A percentile compares a stretch with the other conserved stretches of the same genome.
Conservation (phyloP, 64 coral and sea anemone species). For the Dendronephthya gigantea region DNA sequence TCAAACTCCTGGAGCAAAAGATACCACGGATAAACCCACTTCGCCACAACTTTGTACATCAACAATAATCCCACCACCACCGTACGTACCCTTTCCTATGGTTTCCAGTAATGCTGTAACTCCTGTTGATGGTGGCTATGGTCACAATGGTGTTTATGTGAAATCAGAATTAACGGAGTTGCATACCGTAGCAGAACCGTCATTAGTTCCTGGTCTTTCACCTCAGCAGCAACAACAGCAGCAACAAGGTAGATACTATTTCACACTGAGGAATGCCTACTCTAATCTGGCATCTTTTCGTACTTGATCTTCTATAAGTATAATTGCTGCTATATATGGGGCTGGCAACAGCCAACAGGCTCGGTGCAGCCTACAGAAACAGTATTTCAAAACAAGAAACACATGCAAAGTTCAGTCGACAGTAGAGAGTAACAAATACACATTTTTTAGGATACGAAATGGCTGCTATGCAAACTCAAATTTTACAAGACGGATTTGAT, state of each 20-base stretch:
- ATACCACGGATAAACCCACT: neutral
- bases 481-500: neutral
- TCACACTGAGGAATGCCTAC: too few relatives aligned
- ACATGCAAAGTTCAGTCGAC: too few relatives aligned
- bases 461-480: neutral
- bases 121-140: neutral
- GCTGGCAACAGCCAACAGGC: too few relatives aligned
- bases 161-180: constrained; percentile 18
- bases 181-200: neutral
- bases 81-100: constrained; percentile 2
- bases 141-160: neutral
- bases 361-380: too few relatives aligned
- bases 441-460: neutral
- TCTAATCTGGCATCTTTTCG: too few relatives aligned
- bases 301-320: too few relatives aligned
- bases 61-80: constrained; percentile 9
- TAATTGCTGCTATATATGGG: too few relatives aligned
- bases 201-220: neutral
- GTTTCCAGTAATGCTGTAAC: neutral
- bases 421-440: neutral
- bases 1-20: neutral
- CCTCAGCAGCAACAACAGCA: neutral
- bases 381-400: too few relatives aligned
- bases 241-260: constrained; percentile 2
- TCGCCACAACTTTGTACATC: neutral